phyloP scores from a whole-genome alignment of 1,140 invertebrate genomes.

The Hermetia illucens region DNA sequence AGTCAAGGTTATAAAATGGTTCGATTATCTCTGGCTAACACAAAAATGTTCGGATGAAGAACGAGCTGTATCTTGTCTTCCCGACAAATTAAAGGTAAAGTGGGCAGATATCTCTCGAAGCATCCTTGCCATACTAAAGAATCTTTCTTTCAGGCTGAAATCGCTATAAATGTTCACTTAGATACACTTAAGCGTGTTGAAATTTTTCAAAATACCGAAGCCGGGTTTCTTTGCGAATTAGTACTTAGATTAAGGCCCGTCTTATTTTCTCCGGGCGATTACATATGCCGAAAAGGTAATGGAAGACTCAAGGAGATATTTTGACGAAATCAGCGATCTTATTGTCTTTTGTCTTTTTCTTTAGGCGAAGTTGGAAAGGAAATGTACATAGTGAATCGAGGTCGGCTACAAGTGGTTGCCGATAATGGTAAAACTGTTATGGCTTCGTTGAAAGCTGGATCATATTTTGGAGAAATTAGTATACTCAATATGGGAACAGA shows the following conservation, averaged over 20 bases:
- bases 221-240: slow-evolving; percentile 93
- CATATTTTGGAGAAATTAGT: slow-evolving; percentile 99
- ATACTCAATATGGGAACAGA: slow-evolving; percentile 99
- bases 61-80: slow-evolving; percentile 83
- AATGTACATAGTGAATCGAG: slow-evolving; percentile 98
- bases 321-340: not conserved
- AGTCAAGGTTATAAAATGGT: slow-evolving; percentile 98
- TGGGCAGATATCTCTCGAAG: no score
- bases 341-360: not conserved
- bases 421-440: slow-evolving; percentile 95
- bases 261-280: slow-evolving; percentile 94
- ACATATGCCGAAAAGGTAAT: slow-evolving; percentile 95
- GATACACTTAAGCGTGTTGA: slow-evolving; percentile 95
- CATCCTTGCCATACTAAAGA: slow-evolving; percentile 5
- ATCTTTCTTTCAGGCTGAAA: slow-evolving; percentile 55
- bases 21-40: slow-evolving; percentile 96
- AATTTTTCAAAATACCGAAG: slow-evolving; percentile 98
- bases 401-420: slow-evolving; percentile 88
- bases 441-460: slow-evolving; percentile 90
- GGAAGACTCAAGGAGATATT: not conserved
- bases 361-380: slow-evolving; percentile 97
- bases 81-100: slow-evolving; percentile 78
- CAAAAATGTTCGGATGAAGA: slow-evolving; percentile 98
- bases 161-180: slow-evolving; percentile 96
- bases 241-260: slow-evolving; percentile 87